A percentile compares a stretch with the other conserved stretches of the same genome.
These are phyloP conservation scores for Nephrotoma guestfalica DNA, from an alignment of 2,888 invertebrate genomes.

Conservation along the genomic window DNA sequence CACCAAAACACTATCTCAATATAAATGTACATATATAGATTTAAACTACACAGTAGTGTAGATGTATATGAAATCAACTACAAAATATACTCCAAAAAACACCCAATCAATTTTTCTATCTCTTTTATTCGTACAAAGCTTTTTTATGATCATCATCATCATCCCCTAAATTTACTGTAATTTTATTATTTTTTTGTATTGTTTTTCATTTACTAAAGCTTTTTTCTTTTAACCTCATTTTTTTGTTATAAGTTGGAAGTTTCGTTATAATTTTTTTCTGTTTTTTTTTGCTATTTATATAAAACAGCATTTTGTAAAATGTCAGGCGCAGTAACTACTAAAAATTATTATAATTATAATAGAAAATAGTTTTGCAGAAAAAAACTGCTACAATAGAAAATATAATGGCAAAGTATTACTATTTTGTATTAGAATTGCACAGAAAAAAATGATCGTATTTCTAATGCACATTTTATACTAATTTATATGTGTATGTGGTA, in stretches of 20 bases:
- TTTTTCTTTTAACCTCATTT: neutral
- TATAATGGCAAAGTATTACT: neutral
- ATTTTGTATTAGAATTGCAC: neutral
- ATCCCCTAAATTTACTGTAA: neutral
- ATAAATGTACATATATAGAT: neutral
- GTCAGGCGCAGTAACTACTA: neutral
- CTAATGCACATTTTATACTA: neutral
- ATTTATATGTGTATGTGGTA: neutral
- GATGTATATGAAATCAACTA: neutral
- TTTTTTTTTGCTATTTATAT: neutral
- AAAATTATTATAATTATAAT: neutral
- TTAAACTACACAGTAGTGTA: neutral
- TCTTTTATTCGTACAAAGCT: neutral
- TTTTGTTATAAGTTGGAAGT: neutral
- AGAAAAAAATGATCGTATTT: neutral
- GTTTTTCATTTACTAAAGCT: neutral
- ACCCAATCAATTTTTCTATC: neutral
- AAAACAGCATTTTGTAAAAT: neutral
- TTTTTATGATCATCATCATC: neutral
- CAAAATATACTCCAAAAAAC: neutral
- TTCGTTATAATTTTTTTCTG: neutral
- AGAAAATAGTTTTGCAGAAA: neutral
- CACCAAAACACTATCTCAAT: neutral
- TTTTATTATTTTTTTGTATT: neutral
- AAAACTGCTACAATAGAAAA: neutral